Evolutionary conservation across 2,113 vertebrate genomes (phyloP).

Genomic region (Lota lota): DNA sequence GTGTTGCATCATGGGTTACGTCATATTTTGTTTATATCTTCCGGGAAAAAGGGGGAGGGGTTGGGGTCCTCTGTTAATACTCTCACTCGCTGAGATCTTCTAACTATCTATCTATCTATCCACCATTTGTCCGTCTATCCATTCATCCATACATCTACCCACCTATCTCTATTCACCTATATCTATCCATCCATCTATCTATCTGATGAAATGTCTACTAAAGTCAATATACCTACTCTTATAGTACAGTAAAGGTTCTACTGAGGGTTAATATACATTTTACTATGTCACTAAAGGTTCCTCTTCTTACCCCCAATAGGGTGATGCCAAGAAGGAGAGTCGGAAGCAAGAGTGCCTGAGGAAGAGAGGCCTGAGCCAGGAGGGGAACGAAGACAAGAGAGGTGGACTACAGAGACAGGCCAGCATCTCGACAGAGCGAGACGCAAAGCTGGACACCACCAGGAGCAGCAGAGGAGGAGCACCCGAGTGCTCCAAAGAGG

Average conservation of each 20-base stretch:
- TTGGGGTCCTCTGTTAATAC: too few species aligned
- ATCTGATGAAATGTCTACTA: too few species aligned
- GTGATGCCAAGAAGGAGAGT: constrained; percentile 69
- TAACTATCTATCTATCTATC: background rate
- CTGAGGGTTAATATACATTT: too few species aligned
- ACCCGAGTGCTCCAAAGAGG: constrained; percentile 35
- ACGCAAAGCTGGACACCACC: constrained; percentile 40
- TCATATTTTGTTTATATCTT: background rate
- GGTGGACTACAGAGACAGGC: constrained; percentile 39
- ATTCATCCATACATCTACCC: too few species aligned
- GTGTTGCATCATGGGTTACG: constrained; percentile 15
- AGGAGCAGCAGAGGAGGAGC: constrained; percentile 40
- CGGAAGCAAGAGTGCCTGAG: constrained; percentile 74
- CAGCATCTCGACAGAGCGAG: constrained; percentile 47
- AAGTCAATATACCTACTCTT: too few species aligned
- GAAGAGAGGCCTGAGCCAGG: constrained; percentile 74
- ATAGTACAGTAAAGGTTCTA: too few species aligned
- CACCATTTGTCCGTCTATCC: too few species aligned
- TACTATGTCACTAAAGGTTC: background rate
- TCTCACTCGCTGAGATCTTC: background rate
- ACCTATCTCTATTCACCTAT: too few species aligned
- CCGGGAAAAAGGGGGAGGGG: too few species aligned
- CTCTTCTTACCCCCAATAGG: constrained; percentile 43
- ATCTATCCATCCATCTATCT: too few species aligned
- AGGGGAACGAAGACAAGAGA: constrained; percentile 53